Evolutionary conservation across 2,888 invertebrate species (phyloP).

Genomic region (Microchrysa polita): DNA sequence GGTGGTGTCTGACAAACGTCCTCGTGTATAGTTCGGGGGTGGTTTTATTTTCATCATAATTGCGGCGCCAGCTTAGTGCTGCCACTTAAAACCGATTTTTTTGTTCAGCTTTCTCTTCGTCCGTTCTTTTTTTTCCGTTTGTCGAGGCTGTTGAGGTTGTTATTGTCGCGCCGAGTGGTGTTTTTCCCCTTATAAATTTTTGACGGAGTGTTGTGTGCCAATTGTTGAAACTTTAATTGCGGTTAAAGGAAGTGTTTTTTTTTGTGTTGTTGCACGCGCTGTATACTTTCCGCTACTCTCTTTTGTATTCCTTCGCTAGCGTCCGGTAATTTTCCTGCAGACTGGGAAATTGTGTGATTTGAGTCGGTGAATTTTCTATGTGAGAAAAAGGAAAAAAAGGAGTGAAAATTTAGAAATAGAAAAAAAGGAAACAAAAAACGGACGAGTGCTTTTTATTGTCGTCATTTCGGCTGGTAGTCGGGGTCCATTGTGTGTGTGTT

Average conservation of each 20-base stretch:
- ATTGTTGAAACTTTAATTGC: conserved; percentile 41
- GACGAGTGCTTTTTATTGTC: conserved; percentile 35
- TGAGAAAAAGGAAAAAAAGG: background rate
- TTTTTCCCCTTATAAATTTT: conserved; percentile 15
- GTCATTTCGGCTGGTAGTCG: conserved; percentile 31
- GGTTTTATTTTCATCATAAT: conserved; percentile 32
- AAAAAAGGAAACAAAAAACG: background rate
- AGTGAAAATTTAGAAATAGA: too few species aligned
- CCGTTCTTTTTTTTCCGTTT: background rate
- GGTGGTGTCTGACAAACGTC: background rate
- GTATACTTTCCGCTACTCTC: background rate
- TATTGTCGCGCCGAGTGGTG: conserved; percentile 6
- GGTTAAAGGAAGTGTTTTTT: conserved; percentile 20
- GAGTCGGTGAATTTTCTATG: background rate
- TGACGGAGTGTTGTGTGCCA: conserved; percentile 27
- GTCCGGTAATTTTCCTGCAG: conserved; percentile 16
- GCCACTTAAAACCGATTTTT: conserved; percentile 24
- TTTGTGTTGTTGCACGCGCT: too few species aligned
- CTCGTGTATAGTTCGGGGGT: background rate
- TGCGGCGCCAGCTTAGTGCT: conserved; percentile 41
- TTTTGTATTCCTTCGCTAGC: background rate
- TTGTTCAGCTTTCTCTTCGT: too few species aligned
- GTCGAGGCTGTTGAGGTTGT: too few species aligned
- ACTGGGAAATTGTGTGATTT: conserved; percentile 18
- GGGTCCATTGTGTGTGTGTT: conserved; percentile 28